These are phyloP conservation scores for Gnathochromis pfefferi DNA, from an alignment of 2,113 vertebrate species.

Conservation along the genomic window DNA sequence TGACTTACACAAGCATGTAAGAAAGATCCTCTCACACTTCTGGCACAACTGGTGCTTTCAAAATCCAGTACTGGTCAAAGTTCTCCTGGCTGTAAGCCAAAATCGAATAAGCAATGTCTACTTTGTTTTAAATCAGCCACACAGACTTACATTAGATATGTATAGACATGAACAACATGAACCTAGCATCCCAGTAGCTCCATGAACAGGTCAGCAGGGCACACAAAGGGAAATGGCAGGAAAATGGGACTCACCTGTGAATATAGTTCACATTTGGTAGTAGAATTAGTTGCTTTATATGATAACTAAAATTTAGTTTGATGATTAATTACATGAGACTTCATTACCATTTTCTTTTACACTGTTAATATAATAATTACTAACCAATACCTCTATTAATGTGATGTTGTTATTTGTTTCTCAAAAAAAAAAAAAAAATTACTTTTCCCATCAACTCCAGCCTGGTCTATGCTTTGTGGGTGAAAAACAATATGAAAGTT, in stretches of 20 bases:
- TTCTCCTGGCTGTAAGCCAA: background rate
- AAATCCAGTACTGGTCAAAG: background rate
- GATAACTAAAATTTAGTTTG: background rate
- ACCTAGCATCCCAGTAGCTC: constrained; percentile 8
- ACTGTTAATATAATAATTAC: background rate
- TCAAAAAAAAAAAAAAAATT: background rate
- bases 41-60: background rate
- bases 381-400: background rate
- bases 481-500: background rate
- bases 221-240: constrained; percentile 24
- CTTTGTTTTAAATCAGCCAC: constrained; percentile 27
- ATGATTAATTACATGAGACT: background rate
- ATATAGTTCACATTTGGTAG: constrained; percentile 9
- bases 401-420: background rate
- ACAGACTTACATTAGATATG: constrained; percentile 37
- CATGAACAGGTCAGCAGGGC: constrained; percentile 31
- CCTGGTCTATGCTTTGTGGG: background rate
- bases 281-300: background rate
- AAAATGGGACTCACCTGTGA: constrained; percentile 60
- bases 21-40: background rate
- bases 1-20: background rate
- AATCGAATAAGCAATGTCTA: background rate
- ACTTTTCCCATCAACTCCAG: background rate
- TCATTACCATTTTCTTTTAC: background rate
- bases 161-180: constrained; percentile 40